Evolutionary conservation across 2,888 invertebrate species (phyloP), one percentile per base, ranked within the genome.

Genomic region (Micoletzkya japonica): DNA sequence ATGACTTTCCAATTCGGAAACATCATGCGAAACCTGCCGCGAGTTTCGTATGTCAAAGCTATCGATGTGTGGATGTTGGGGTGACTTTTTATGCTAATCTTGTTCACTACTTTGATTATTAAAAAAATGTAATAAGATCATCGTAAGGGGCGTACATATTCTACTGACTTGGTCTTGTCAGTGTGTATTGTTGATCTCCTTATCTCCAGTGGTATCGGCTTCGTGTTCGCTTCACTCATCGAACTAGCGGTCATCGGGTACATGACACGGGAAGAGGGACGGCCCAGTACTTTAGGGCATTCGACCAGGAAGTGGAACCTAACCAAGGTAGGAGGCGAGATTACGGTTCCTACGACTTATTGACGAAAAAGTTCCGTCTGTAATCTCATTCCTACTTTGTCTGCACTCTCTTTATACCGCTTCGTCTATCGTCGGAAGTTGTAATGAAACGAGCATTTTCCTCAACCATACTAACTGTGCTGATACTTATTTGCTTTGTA

Each of bases 1-100:
- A 81, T 86, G 76, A 84, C 83, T 32, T 84, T 85, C 72, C 85
- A 85, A 71, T 85, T 84, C 67, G 85, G 85, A 61, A 84, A 84
- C 64, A 84, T 85, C 70, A 83, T 82, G 66, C 69, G 78, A 52
- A 81, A 81, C 73, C 75, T 85, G 58, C 85, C 85, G 17, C 64
- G 85, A 49, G 84, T 84, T 37, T 78, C 79, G 63, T 85, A 85
- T 73, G 76, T 85, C 44, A 85, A 85, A 73, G 78, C 81, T 17
- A 81, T 80, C 60, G 81, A 81, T 70, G 77, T 81, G 28, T 82
- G 82, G 83, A 80, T 83, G 77, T 74, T 84, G 56, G 74, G 80
- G 79, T 80, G 66, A 52, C 24, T 24, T 54, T 24, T 54, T 54
- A 24, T 54, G 26, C 24, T 7, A 14, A 54, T 54, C 54, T 24